These are phyloP conservation scores for Emmelina monodactyla DNA, from an alignment of 2,888 invertebrate species.

Conservation along the genomic window DNA sequence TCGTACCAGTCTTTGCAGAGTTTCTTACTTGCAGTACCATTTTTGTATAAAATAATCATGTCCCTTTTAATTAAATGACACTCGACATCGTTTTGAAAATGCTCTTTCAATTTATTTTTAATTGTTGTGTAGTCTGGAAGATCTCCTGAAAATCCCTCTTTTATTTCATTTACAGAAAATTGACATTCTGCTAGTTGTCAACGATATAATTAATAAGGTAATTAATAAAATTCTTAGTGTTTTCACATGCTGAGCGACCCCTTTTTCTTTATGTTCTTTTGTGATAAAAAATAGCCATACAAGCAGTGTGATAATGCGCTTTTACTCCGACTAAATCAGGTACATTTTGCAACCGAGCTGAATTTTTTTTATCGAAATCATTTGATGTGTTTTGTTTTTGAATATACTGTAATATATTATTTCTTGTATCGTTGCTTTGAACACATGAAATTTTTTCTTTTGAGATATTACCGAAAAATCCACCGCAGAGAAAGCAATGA, in stretches of 20 bases:
- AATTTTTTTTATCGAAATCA: conserved; percentile 18
- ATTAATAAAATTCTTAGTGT: conserved; percentile 18
- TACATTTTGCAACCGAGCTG: conserved; percentile 17
- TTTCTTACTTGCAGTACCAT: background rate
- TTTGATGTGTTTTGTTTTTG: conserved; percentile 17
- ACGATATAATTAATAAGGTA: conserved; percentile 19
- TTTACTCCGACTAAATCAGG: conserved; percentile 18
- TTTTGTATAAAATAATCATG: background rate
- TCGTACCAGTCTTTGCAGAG: conserved; percentile 22
- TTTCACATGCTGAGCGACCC: conserved; percentile 18
- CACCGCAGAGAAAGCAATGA: conserved; percentile 3
- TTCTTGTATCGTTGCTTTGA: conserved; percentile 18
- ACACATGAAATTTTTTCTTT: conserved; percentile 9
- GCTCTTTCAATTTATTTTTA: background rate
- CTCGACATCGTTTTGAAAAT: background rate
- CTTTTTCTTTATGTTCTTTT: conserved; percentile 18
- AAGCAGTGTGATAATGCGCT: conserved; percentile 19
- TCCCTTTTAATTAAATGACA: background rate
- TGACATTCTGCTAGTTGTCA: conserved; percentile 12
- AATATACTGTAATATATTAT: conserved; percentile 18
- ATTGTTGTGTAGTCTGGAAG: background rate
- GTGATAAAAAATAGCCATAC: conserved; percentile 18
- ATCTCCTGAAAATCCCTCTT: background rate
- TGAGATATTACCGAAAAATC: conserved; percentile 14
- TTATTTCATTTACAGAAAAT: background rate